Evolutionary conservation across 92 coral and sea anemone species (phyloP), one percentile per base, ranked within the genome.

Genomic region (Palythoa caribaeorum): DNA sequence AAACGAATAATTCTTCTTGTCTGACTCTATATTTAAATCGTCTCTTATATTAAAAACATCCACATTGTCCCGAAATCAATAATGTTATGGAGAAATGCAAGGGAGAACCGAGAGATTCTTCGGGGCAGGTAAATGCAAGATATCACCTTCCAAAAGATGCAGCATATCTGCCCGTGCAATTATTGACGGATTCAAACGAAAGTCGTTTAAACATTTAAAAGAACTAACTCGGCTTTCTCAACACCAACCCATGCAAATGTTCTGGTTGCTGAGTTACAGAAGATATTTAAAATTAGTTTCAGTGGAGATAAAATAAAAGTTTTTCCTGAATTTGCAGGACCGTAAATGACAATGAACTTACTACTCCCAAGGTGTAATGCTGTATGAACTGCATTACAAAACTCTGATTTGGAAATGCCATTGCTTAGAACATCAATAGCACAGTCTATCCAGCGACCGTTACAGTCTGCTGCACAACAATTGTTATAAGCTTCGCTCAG

Each of bases 401-500:
- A 79, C 17, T 59, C 59, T 38, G 77, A 78, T 63, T 59, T 66
- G 8, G 35, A 15, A 52, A 87, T 87, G 74, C 66, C 85, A 39
- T 77, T 77, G 50, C 36, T 40, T 13, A 87, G 83, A 53, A 87
- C 81, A 52, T 48, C 20, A 4, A 87, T 38, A 1, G 51, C 88
- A 66, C 83, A 87, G 1, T 76, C 78, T 17, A 77, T 54, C 90
- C 75, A 48, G 51, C 72, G 54, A 17, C 85, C 77, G 2, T 63
- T 63, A 70, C 85, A 87, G 40, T 87, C 75, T 19, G 15, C 73
- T 76, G 77, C 85, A 75, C 90, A 87, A 28, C 11, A 57, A 21
- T 74, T 71, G 63, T 72, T 71, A 47, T 76, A 87, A 59, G 89
- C 48, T 76, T 87, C 19, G 39, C 68, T 38, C 38, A 73, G 20